phyloP scores from a whole-genome alignment of 2,888 invertebrate genomes.

The Brachyptera risi region DNA sequence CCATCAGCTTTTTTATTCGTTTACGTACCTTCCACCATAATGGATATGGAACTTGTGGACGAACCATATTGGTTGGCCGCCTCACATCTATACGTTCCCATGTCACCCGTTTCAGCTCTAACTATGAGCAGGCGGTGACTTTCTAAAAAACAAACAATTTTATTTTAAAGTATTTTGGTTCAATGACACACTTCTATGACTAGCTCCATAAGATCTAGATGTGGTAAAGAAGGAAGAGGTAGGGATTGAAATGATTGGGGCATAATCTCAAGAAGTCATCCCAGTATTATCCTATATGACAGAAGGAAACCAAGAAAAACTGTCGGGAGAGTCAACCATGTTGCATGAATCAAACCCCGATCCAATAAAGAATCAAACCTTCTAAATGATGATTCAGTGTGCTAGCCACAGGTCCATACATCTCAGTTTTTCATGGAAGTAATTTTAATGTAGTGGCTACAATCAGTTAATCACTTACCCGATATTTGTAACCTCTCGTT shows the following conservation, averaged over 20 bases:
- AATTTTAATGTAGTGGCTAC: too few relatives aligned
- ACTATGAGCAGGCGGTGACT: constrained; percentile 66
- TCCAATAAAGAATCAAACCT: background rate
- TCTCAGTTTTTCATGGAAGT: too few relatives aligned
- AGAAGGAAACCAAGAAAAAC: too few relatives aligned
- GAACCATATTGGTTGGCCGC: constrained; percentile 71
- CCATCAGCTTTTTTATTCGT: too few relatives aligned
- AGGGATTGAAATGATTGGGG: too few relatives aligned
- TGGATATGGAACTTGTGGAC: constrained; percentile 58
- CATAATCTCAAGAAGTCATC: too few relatives aligned
- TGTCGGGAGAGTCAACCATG: too few relatives aligned
- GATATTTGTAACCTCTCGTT: constrained; percentile 60
- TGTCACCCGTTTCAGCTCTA: constrained; percentile 61
- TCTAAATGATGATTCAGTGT: too few relatives aligned
- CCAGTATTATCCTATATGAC: too few relatives aligned
- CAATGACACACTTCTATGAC: background rate
- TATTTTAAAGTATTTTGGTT: constrained; percentile 1
- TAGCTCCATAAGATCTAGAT: too few relatives aligned
- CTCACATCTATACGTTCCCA: constrained; percentile 78
- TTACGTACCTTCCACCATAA: constrained; percentile 74
- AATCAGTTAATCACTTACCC: constrained; percentile 53
- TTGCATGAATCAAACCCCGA: background rate
- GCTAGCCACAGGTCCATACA: too few relatives aligned
- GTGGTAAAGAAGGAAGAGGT: too few relatives aligned
- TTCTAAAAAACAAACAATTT: constrained; percentile 46